Percentiles rank a stretch among this genome's conserved stretches.
Evolutionary conservation across 2,797 vertebrate species (phyloP).

Genomic region (Gymnodraco acuticeps): DNA sequence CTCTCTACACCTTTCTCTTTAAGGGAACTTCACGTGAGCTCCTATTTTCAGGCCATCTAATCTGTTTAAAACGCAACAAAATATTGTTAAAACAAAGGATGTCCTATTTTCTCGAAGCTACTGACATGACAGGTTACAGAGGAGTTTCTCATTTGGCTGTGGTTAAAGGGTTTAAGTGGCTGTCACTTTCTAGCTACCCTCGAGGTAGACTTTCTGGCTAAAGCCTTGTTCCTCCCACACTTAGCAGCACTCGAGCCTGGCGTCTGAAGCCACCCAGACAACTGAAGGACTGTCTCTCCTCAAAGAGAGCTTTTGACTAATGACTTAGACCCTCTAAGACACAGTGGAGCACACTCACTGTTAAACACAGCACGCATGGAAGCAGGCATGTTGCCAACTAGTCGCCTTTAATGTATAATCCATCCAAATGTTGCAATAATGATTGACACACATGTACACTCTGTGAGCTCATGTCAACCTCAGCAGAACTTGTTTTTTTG

Average conservation of each 20-base stretch:
- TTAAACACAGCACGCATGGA: constrained; percentile 35
- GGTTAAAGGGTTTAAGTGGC: constrained; percentile 62
- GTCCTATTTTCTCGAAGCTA: constrained; percentile 9
- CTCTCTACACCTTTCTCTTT: not conserved
- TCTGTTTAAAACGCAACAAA: constrained; percentile 1
- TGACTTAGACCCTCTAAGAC: constrained; percentile 59
- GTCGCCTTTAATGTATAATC: constrained; percentile 45
- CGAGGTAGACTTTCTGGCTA: constrained; percentile 58
- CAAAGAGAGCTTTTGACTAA: constrained; percentile 65
- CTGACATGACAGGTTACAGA: constrained; percentile 28
- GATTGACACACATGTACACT: constrained; percentile 41
- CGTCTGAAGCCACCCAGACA: constrained; percentile 69
- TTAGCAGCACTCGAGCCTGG: constrained; percentile 69
- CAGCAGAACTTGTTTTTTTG: constrained; percentile 21
- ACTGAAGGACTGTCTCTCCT: constrained; percentile 65
- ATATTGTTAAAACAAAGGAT: constrained; percentile 5
- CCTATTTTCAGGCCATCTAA: not conserved
- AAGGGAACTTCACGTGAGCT: not conserved
- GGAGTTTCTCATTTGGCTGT: constrained; percentile 52
- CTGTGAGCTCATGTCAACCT: constrained; percentile 9
- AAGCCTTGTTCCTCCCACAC: constrained; percentile 53
- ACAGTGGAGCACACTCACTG: constrained; percentile 29
- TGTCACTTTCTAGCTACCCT: constrained; percentile 68
- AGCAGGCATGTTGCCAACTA: constrained; percentile 34
- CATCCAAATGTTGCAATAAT: constrained; percentile 29